phyloP scores from a whole-genome alignment of 2,797 vertebrate species.

The Coregonus suidteri region DNA sequence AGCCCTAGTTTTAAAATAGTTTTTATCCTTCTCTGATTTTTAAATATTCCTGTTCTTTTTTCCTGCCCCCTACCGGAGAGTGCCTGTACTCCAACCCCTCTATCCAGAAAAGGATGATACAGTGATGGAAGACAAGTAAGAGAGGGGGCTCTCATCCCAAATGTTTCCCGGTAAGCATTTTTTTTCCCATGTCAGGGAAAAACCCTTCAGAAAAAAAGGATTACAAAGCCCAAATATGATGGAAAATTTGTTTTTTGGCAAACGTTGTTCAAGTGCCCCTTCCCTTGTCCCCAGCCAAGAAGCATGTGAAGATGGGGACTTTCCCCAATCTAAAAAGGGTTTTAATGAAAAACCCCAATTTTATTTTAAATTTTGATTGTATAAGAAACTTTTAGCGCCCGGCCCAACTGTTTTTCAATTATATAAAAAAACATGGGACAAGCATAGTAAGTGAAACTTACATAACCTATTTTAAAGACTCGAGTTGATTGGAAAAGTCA shows the following conservation, averaged over 20 bases:
- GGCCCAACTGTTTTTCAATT: no score
- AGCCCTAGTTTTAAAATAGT: no score
- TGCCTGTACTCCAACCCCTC: constrained; percentile 81
- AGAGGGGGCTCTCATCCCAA: constrained; percentile 48
- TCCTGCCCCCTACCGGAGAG: constrained; percentile 74
- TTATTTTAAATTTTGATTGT: no score
- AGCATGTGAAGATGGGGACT: constrained; percentile 47
- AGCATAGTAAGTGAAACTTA: background rate
- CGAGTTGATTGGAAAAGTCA: background rate
- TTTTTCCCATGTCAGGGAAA: no score
- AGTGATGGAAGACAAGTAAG: constrained; percentile 44
- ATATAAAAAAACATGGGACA: no score
- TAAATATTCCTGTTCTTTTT: no score
- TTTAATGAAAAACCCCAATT: constrained; percentile 11
- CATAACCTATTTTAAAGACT: background rate
- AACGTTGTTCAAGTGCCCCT: constrained; percentile 60
- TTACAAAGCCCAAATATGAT: background rate
- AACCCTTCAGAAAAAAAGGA: no score
- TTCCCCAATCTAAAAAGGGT: constrained; percentile 62
- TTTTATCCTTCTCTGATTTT: background rate
- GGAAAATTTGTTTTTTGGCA: constrained; percentile 63
- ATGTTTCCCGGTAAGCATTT: constrained; percentile 77
- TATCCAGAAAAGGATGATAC: constrained; percentile 75
- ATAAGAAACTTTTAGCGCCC: no score
- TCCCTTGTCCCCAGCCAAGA: constrained; percentile 59